Evolutionary conservation across 1,140 invertebrate species (phyloP).

Genomic region (Dendroctonus valens): DNA sequence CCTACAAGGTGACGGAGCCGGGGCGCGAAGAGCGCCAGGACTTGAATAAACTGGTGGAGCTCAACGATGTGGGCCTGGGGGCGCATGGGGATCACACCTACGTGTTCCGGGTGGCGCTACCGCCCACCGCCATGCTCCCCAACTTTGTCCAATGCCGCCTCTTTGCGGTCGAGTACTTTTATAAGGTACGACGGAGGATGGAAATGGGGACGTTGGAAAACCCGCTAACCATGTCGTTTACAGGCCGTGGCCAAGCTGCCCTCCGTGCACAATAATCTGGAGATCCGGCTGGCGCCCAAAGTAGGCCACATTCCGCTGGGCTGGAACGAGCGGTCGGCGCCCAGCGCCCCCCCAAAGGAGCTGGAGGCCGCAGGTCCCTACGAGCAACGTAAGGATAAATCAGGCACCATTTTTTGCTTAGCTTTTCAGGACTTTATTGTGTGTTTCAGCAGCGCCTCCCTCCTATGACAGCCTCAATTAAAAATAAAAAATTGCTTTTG

Average conservation of each 20-base stretch:
- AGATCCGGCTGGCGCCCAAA: slow-evolving; percentile 23
- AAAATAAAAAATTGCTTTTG: slow-evolving; percentile 1
- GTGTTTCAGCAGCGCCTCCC: slow-evolving; percentile 17
- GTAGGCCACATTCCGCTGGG: slow-evolving; percentile 34
- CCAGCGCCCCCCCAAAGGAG: slow-evolving; percentile 5
- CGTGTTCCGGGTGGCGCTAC: slow-evolving; percentile 28
- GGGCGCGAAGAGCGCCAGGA: slow-evolving; percentile 23
- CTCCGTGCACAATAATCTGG: slow-evolving; percentile 28
- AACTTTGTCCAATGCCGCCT: slow-evolving; percentile 36
- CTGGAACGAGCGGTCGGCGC: not conserved
- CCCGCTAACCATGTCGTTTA: slow-evolving; percentile 5
- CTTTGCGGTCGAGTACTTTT: slow-evolving; percentile 32
- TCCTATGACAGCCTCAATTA: slow-evolving; percentile 22
- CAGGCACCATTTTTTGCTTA: not conserved
- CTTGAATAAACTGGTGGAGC: slow-evolving; percentile 15
- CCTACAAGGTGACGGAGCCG: slow-evolving; percentile 30
- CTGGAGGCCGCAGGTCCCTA: not conserved
- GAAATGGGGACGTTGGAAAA: not conserved
- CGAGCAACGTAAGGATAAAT: not conserved
- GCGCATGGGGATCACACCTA: slow-evolving; percentile 39
- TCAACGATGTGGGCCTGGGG: slow-evolving; percentile 36
- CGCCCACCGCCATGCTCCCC: slow-evolving; percentile 24
- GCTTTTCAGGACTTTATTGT: not conserved
- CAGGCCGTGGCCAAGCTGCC: slow-evolving; percentile 23
- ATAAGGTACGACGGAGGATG: slow-evolving; percentile 12